A percentile compares a stretch with the other conserved stretches of the same genome.
These are phyloP conservation scores for Enoplosus armatus DNA, from an alignment of 2,797 vertebrate species.

Conservation along the genomic window DNA sequence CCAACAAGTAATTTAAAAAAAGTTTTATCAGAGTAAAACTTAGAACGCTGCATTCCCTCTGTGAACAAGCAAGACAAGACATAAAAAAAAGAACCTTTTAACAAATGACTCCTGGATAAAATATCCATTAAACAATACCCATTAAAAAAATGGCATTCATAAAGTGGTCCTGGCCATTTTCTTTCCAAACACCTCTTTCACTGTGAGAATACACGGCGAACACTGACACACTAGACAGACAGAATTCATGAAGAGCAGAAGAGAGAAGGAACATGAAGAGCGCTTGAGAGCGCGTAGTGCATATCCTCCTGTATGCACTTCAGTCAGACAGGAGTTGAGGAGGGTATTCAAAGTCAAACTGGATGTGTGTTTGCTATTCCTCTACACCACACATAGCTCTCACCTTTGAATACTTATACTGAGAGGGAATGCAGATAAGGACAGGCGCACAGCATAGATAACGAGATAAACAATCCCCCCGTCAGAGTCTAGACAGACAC, in stretches of 20 bases:
- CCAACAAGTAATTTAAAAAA: slow-evolving; percentile 62
- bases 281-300: slow-evolving; percentile 60
- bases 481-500: slow-evolving; percentile 57
- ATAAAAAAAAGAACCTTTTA: slow-evolving; percentile 16
- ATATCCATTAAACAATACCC: slow-evolving; percentile 28
- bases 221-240: slow-evolving; percentile 61
- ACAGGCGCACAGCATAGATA: slow-evolving; percentile 64
- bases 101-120: slow-evolving; percentile 36
- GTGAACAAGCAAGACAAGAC: slow-evolving; percentile 71
- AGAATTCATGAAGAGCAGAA: slow-evolving; percentile 48
- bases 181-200: slow-evolving; percentile 19
- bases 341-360: slow-evolving; percentile 83
- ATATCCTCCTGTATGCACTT: slow-evolving; percentile 73
- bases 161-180: slow-evolving; percentile 3
- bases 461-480: slow-evolving; percentile 64
- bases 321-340: slow-evolving; percentile 59
- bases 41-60: slow-evolving; percentile 77
- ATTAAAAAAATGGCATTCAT: slow-evolving; percentile 5
- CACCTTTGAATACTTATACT: slow-evolving; percentile 76
- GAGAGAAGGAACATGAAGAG: slow-evolving; percentile 50
- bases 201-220: slow-evolving; percentile 40
- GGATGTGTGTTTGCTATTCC: slow-evolving; percentile 77
- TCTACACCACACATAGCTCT: slow-evolving; percentile 73
- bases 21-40: slow-evolving; percentile 79
- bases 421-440: slow-evolving; percentile 79